Conservation (phyloP, 2,797 vertebrate genomes). For the Cryptoblepharus egeriae region DNA sequence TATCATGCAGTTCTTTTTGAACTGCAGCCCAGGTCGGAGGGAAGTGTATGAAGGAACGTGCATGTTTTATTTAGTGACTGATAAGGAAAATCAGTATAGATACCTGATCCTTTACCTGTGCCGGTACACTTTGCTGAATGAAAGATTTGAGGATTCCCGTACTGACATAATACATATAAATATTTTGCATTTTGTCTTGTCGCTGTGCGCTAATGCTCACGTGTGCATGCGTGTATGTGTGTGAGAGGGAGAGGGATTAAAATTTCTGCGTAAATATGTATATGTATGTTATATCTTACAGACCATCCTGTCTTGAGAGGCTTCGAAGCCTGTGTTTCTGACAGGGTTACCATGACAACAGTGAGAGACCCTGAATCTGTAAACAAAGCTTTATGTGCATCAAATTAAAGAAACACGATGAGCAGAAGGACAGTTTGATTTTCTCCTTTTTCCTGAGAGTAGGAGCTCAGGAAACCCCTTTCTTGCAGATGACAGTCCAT, state of each 20-base stretch:
- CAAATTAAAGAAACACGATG: slow-evolving; percentile 16
- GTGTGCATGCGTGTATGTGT: rapidly evolving
- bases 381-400: slow-evolving; percentile 58
- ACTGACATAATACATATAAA: not conserved
- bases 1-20: too few species aligned
- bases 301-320: slow-evolving; percentile 51
- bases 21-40: not conserved
- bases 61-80: not conserved
- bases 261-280: not conserved
- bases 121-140: not conserved
- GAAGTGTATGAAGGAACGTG: not conserved
- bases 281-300: slow-evolving; percentile 35
- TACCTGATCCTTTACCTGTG: not conserved
- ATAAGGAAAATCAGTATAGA: not conserved
- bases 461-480: not conserved
- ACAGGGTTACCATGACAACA: slow-evolving; percentile 68
- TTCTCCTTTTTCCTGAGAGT: not conserved
- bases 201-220: not conserved
- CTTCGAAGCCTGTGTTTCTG: slow-evolving; percentile 44
- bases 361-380: slow-evolving; percentile 46
- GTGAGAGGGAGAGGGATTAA: too few species aligned
- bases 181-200: not conserved
- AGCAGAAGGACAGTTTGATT: not conserved
- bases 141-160: not conserved
- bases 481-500: not conserved